Percentiles rank a stretch among this genome's conserved stretches.
Conservation (phyloP, 1,140 invertebrate genomes). For the Neodiprion virginianus region DNA sequence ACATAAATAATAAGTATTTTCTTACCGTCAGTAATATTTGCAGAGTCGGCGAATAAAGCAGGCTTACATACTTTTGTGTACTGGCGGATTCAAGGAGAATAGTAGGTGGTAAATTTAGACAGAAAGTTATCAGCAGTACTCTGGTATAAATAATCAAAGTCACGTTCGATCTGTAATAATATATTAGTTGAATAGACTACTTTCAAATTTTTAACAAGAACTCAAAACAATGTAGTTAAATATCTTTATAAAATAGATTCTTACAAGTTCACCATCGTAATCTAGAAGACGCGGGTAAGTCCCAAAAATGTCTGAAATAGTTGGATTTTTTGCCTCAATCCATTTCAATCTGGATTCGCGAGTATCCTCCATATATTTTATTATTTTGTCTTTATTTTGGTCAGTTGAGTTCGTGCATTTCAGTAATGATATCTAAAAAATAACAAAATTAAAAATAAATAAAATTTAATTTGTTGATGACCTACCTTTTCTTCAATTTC, state of each 20-base stretch:
- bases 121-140: background rate
- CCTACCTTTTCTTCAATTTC: background rate
- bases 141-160: background rate
- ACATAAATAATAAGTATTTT: background rate
- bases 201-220: background rate
- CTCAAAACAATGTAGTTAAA: background rate
- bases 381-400: constrained; percentile 9
- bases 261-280: constrained; percentile 22
- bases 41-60: background rate
- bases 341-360: background rate
- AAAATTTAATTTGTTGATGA: background rate
- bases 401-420: constrained; percentile 3
- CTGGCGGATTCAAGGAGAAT: background rate
- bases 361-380: constrained; percentile 9
- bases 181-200: background rate
- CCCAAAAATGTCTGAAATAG: constrained; percentile 14
- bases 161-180: background rate
- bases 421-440: constrained; percentile 7
- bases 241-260: background rate
- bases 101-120: background rate
- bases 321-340: background rate
- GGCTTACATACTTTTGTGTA: background rate
- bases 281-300: constrained; percentile 8
- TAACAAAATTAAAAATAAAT: background rate
- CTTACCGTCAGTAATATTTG: background rate